Evolutionary conservation across 2,888 invertebrate species (phyloP).

Genomic region (Asteroscopus sphinx): DNA sequence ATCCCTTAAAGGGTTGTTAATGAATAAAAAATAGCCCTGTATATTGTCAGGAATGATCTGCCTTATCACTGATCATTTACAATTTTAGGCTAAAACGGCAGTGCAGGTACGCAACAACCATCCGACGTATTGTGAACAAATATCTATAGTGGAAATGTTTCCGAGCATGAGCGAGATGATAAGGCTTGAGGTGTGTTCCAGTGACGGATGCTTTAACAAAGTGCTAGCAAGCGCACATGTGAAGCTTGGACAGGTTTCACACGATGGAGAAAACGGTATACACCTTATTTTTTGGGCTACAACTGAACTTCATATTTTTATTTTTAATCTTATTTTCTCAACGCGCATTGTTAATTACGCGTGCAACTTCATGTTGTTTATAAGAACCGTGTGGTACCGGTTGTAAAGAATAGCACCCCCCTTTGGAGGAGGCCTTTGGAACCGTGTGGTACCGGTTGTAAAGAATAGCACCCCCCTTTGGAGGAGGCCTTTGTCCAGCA

Average conservation of each 20-base stretch:
- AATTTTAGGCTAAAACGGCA: constrained; percentile 91
- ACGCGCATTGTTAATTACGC: too few relatives aligned
- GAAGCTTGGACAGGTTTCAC: constrained; percentile 72
- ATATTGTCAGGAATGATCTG: too few relatives aligned
- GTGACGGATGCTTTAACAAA: constrained; percentile 82
- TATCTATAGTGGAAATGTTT: constrained; percentile 94
- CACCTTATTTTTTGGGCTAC: neutral
- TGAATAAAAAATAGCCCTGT: too few relatives aligned
- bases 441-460: too few relatives aligned
- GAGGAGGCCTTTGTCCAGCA: too few relatives aligned
- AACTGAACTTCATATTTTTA: too few relatives aligned
- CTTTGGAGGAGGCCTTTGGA: too few relatives aligned
- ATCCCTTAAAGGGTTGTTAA: too few relatives aligned
- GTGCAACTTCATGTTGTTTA: too few relatives aligned
- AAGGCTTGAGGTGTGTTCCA: constrained; percentile 90
- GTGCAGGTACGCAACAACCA: constrained; percentile 90
- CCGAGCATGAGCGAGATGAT: constrained; percentile 94
- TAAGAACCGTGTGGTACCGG: too few relatives aligned
- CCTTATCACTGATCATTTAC: neutral
- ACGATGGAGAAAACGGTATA: constrained; percentile 80
- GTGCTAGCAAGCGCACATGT: constrained; percentile 69
- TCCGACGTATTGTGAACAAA: constrained; percentile 94
- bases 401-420: too few relatives aligned
- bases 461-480: too few relatives aligned
- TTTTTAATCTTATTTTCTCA: neutral